Conservation (phyloP, 2,888 invertebrate genomes). For the Empis livida region DNA sequence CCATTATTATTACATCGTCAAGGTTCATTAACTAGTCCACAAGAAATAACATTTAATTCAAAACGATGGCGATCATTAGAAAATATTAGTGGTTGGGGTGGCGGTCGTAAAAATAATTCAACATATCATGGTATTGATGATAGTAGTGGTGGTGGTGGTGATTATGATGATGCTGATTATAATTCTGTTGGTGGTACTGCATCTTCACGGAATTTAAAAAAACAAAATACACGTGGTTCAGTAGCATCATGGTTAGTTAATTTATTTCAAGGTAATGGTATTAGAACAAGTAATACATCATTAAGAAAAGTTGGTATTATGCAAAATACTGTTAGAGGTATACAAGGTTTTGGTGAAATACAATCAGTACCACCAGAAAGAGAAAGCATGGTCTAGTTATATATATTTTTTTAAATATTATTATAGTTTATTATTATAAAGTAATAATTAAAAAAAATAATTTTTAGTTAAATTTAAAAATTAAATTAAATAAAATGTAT, state of each 20-base stretch:
- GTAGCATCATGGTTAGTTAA: constrained; percentile 62
- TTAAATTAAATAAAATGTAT: too few species aligned
- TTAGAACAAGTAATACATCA: constrained; percentile 45
- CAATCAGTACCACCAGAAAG: constrained; percentile 27
- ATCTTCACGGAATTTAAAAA: constrained; percentile 4
- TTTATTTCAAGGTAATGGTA: constrained; percentile 57
- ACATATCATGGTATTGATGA: constrained; percentile 27
- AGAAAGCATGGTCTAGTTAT: constrained; percentile 32
- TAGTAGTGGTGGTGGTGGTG: constrained; percentile 20
- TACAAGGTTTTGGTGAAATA: constrained; percentile 30
- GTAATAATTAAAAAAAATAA: too few species aligned
- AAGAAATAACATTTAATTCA: constrained; percentile 37
- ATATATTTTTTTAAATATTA: too few species aligned
- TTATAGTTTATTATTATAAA: too few species aligned
- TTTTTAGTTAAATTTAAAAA: too few species aligned
- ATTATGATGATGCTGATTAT: constrained; percentile 24
- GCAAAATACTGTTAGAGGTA: constrained; percentile 27
- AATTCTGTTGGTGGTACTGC: constrained; percentile 18
- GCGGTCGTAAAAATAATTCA: constrained; percentile 21
- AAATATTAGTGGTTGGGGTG: constrained; percentile 39
- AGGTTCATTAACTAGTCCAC: constrained; percentile 30
- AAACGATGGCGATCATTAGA: constrained; percentile 74
- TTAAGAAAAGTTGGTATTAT: constrained; percentile 28
- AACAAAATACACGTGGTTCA: constrained; percentile 36
- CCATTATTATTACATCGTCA: constrained; percentile 32